Percentiles rank a stretch among this genome's conserved stretches.
phyloP scores from a whole-genome alignment of 2,113 vertebrate species.

The Mesoclemmys tuberculata region DNA sequence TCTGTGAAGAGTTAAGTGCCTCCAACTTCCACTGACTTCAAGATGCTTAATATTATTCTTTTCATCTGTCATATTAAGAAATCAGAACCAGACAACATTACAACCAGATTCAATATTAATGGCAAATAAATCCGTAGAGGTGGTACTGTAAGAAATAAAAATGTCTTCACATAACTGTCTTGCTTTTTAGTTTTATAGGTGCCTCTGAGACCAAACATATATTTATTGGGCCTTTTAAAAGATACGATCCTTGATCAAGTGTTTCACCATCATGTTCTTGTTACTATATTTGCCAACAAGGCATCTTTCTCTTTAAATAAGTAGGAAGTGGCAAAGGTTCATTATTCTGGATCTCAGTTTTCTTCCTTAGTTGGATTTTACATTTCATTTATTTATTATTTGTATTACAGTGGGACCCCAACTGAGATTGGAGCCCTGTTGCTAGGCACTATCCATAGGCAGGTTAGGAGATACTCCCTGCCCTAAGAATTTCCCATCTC shows the following conservation, averaged over 20 bases:
- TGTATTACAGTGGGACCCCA: background rate
- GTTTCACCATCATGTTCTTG: background rate
- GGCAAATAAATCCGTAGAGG: background rate
- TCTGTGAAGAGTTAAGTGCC: background rate
- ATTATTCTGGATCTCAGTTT: background rate
- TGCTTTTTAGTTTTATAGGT: rapidly evolving
- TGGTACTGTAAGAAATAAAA: background rate
- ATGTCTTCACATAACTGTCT: background rate
- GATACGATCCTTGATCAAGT: rapidly evolving
- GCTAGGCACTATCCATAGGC: background rate
- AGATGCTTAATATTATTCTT: background rate
- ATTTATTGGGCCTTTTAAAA: background rate
- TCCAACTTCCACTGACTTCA: rapidly evolving
- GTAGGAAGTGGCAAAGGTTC: background rate
- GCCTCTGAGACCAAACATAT: background rate
- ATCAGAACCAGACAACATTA: background rate
- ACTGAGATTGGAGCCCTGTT: background rate
- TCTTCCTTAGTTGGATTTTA: background rate
- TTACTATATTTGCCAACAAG: background rate
- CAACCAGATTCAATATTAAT: background rate
- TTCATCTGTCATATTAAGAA: background rate
- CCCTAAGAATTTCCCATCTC: background rate
- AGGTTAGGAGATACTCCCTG: background rate
- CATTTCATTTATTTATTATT: background rate
- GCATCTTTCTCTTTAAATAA: background rate